These are phyloP conservation scores for Lichenostomus cassidix DNA, from an alignment of 2,113 vertebrate species.

Conservation along the genomic window DNA sequence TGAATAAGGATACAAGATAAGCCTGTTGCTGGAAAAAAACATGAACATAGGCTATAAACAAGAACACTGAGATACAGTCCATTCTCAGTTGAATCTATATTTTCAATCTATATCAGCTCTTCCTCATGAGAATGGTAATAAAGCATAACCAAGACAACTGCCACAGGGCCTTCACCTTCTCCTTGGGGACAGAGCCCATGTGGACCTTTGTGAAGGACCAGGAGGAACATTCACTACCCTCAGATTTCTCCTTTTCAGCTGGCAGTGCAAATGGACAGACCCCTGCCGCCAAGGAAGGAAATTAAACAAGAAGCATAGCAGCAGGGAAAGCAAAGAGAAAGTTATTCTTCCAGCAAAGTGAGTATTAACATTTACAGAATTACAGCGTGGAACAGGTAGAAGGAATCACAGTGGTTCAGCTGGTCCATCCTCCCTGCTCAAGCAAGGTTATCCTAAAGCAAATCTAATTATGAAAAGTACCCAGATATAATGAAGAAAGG, in stretches of 20 bases:
- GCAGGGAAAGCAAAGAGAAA: not conserved
- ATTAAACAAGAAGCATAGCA: not conserved
- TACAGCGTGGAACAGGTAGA: not conserved
- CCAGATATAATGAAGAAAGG: not conserved
- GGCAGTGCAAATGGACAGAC: not conserved
- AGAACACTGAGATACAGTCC: not conserved
- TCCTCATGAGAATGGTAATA: not conserved
- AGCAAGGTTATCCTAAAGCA: not conserved
- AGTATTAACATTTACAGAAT: not conserved
- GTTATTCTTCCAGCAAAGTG: not conserved
- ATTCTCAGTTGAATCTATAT: not conserved
- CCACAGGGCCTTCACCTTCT: not conserved
- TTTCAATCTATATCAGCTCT: not conserved
- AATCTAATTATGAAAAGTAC: not conserved
- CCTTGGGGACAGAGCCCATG: not conserved
- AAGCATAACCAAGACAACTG: not conserved
- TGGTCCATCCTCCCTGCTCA: not conserved
- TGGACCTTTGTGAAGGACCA: not conserved
- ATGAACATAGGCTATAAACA: not conserved
- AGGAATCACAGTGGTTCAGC: not conserved
- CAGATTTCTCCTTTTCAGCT: not conserved
- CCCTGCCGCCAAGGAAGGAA: not conserved
- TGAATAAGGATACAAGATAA: not conserved
- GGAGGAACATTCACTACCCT: not conserved
- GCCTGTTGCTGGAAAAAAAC: not conserved